phyloP scores from a whole-genome alignment of 2,797 vertebrate species.

The Poeciliopsis turneri region DNA sequence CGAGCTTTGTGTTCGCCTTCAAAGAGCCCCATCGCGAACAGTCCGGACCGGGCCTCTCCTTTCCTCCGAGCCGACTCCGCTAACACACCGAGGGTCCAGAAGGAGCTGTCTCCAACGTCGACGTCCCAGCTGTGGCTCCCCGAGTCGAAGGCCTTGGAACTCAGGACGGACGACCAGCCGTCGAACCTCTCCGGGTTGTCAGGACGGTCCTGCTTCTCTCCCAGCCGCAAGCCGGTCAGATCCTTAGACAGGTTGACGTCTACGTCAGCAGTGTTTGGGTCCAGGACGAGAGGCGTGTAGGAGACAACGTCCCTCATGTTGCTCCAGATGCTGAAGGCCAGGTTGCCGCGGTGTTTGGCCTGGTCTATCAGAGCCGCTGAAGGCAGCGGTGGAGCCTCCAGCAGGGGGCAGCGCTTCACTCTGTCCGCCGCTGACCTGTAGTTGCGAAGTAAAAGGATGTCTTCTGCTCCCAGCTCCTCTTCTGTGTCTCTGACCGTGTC shows the following conservation, averaged over 20 bases:
- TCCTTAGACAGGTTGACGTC: background rate
- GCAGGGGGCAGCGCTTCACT: constrained; percentile 1
- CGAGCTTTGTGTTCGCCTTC: background rate
- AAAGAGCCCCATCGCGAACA: background rate
- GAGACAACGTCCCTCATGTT: background rate
- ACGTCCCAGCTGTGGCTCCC: background rate
- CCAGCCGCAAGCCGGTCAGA: background rate
- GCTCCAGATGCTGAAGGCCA: constrained; percentile 5
- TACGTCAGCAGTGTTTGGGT: constrained; percentile 1
- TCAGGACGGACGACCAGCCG: background rate
- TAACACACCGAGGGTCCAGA: background rate
- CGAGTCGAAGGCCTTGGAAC: background rate
- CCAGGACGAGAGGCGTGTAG: background rate
- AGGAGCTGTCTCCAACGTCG: background rate
- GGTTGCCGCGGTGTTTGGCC: constrained; percentile 2
- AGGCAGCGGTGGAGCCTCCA: background rate
- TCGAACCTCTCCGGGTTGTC: background rate
- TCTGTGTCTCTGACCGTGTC: constrained; percentile 3
- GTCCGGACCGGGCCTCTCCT: background rate
- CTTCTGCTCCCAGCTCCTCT: constrained; percentile 4
- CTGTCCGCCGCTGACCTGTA: constrained; percentile 1
- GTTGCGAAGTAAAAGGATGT: background rate
- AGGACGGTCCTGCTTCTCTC: background rate
- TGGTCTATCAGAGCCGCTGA: constrained; percentile 2
- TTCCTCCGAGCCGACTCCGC: background rate